Evolutionary conservation across 2,113 vertebrate genomes (phyloP).

Genomic region (Reinhardtius hippoglossoides): DNA sequence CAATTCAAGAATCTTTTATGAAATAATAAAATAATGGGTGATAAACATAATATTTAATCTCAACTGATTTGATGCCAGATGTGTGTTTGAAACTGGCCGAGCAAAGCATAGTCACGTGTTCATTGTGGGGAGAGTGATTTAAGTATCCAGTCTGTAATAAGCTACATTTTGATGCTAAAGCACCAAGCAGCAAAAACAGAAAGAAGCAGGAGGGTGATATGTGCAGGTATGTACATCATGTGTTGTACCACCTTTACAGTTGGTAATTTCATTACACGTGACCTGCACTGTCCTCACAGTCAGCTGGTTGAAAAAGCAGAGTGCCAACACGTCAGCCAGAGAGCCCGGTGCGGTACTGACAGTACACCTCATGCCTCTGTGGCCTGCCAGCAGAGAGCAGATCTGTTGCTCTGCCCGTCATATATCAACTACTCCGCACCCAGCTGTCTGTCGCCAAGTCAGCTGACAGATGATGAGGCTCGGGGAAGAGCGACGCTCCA

Average conservation of each 20-base stretch:
- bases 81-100: too few species aligned
- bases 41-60: too few species aligned
- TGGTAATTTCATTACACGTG: background rate
- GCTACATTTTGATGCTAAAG: too few species aligned
- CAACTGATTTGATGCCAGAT: too few species aligned
- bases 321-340: background rate
- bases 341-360: constrained; percentile 25
- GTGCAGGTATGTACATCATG: background rate
- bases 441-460: constrained; percentile 31
- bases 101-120: too few species aligned
- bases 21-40: too few species aligned
- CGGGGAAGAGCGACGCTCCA: background rate
- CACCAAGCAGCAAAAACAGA: too few species aligned
- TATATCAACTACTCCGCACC: constrained; percentile 32
- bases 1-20: background rate
- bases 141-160: too few species aligned
- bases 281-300: background rate
- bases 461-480: constrained; percentile 32
- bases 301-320: background rate
- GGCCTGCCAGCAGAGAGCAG: constrained; percentile 22
- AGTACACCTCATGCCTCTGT: constrained; percentile 30
- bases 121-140: too few species aligned
- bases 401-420: constrained; percentile 38
- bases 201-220: background rate
- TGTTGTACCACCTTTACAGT: background rate